Evolutionary conservation across 1,140 invertebrate species (phyloP).

Genomic region (Plectrocnemia conspersa): DNA sequence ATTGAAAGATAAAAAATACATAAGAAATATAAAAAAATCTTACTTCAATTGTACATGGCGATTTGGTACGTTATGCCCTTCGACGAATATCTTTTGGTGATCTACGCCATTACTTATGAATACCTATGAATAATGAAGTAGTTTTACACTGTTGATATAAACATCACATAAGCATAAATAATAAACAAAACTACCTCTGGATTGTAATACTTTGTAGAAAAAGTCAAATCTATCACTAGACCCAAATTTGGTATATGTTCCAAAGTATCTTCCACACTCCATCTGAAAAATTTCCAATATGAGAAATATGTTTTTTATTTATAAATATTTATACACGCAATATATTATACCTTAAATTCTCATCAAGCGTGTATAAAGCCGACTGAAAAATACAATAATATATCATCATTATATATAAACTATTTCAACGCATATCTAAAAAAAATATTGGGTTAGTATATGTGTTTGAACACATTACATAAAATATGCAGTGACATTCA

Average conservation of each 20-base stretch:
- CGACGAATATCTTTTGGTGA: constrained; percentile 23
- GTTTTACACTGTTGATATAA: neutral
- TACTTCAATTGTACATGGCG: constrained; percentile 12
- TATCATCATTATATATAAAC: neutral
- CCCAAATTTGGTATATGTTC: constrained; percentile 23
- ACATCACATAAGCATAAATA: neutral
- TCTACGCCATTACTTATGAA: constrained; percentile 3
- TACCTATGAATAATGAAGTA: constrained; percentile 12
- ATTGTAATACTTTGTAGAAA: constrained; percentile 29
- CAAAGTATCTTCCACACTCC: constrained; percentile 20
- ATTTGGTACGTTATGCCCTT: constrained; percentile 23
- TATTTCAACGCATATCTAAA: no score
- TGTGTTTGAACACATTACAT: no score
- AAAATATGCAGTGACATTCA: no score
- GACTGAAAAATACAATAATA: constrained; percentile 5
- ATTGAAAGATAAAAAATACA: constrained; percentile 1
- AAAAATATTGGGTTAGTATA: no score
- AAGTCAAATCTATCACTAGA: constrained; percentile 30
- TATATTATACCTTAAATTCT: constrained; percentile 14
- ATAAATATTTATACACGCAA: neutral
- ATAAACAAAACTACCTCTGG: constrained; percentile 11
- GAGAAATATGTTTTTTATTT: no score
- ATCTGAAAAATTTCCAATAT: constrained; percentile 28
- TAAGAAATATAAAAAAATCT: constrained; percentile 7
- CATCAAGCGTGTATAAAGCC: constrained; percentile 1